phyloP scores from a whole-genome alignment of 2,888 invertebrate species.

The Electrophaes corylata region DNA sequence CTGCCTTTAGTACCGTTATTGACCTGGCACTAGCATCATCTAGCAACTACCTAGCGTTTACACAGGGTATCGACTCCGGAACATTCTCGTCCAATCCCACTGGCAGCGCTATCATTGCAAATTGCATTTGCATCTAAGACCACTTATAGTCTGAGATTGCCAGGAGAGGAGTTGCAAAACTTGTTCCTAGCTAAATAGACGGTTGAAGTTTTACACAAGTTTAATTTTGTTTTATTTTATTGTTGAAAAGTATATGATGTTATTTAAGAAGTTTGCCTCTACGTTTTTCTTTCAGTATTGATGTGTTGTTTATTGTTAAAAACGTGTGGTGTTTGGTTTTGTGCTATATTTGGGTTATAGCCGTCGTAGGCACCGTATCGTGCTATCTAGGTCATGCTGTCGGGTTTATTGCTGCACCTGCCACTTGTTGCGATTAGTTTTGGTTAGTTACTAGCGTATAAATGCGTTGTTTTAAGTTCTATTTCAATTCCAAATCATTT shows the following conservation, averaged over 20 bases:
- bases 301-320: constrained; percentile 3
- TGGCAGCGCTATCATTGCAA: constrained; percentile 30
- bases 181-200: constrained; percentile 3
- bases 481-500: not conserved
- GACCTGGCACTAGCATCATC: constrained; percentile 57
- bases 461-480: not conserved
- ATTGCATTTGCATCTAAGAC: constrained; percentile 26
- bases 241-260: constrained; percentile 21
- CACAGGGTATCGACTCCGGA: constrained; percentile 35
- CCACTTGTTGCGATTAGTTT: constrained; percentile 35
- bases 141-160: constrained; percentile 21
- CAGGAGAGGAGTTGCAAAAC: constrained; percentile 10
- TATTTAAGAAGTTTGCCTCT: constrained; percentile 22
- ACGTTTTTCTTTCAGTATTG: constrained; percentile 6
- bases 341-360: constrained; percentile 28
- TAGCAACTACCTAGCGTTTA: constrained; percentile 35
- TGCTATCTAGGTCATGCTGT: constrained; percentile 61
- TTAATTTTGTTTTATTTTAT: not conserved
- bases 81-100: constrained; percentile 32
- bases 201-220: not conserved
- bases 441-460: constrained; percentile 11
- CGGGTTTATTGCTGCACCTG: constrained; percentile 50
- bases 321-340: constrained; percentile 15
- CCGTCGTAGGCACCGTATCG: constrained; percentile 37
- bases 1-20: constrained; percentile 69